Base-by-base conservation (phyloP, 1,140 invertebrate genomes). In the Lepidotrigona ventralis region DNA sequence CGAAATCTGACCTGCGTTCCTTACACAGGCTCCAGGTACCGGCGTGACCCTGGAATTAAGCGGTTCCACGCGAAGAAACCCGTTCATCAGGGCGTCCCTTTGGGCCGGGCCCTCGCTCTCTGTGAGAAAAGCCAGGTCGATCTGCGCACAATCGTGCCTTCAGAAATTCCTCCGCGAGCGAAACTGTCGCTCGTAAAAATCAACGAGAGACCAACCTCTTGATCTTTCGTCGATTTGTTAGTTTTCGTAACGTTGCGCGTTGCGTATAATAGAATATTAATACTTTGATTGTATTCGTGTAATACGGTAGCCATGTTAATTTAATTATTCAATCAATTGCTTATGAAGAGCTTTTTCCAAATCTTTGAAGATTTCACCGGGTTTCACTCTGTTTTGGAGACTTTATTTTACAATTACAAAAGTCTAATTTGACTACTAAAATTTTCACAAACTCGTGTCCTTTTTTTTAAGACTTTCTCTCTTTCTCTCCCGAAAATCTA, bases 21-120 rank as follows among this genome's bases (percentile, higher is more conserved):
- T 68, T 84, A 68, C 64, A 84, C 29, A 60, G 77, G 66, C 77
- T 86, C 63, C 85, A 86, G 86, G 85, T 86, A 87, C 71, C 83
- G 23, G 58, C 58, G 56, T 87, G 84, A 86, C 83, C 89, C 90
- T 83, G 81, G 80, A 91, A 91, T 92, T 91, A 92, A 92, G 90
- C 81, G 85, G 89, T 91, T 88, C 88, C 87, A 91, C 86, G 85
- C 86, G 89, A 81, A 76, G 86, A 86, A 89, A 88, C 86, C 88
- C 82, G 85, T 85, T 89, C 86, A 90, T 91, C 89, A 85, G 79
- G 33, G 54, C 81, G 81, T 86, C 70, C 81, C 86, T 83, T 84
- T 78, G 39, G 85, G 77, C 76, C 15, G 79, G 39, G 33, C n/a
- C 60, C 54, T 46, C 39, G 39, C 53, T 76, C 51, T 73, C 70